A percentile compares a stretch with the other conserved stretches of the same genome.
Evolutionary conservation across 2,888 invertebrate genomes (phyloP).

Genomic region (Spodoptera picta): DNA sequence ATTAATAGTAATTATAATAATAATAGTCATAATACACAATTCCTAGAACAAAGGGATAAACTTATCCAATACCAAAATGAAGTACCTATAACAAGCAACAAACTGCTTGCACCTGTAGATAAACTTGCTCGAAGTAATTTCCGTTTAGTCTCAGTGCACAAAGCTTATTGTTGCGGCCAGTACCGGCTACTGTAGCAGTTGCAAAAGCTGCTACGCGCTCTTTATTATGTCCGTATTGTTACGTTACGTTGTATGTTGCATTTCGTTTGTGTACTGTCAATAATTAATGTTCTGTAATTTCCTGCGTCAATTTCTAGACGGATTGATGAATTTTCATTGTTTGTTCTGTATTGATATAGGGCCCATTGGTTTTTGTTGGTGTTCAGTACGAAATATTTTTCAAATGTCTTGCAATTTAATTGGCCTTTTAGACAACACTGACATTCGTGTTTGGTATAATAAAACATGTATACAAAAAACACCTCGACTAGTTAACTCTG

Average conservation of each 20-base stretch:
- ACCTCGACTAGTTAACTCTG: no score
- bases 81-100: constrained; percentile 1
- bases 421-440: no score
- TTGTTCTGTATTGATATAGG: constrained; percentile 4
- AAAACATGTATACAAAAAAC: no score
- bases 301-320: constrained; percentile 19
- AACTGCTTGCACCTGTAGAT: constrained; percentile 53
- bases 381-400: no score
- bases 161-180: constrained; percentile 59
- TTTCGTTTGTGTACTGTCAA: constrained; percentile 42
- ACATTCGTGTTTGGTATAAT: no score
- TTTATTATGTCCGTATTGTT: constrained; percentile 28
- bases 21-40: no score
- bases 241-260: constrained; percentile 29
- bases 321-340: constrained; percentile 15
- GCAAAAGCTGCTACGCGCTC: constrained; percentile 5
- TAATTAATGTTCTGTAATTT: constrained; percentile 41
- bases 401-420: no score
- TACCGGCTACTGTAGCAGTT: constrained; percentile 13
- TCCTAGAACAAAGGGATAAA: neutral
- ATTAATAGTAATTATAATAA: no score
- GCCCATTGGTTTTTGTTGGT: neutral
- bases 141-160: constrained; percentile 68
- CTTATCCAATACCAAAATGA: constrained; percentile 10
- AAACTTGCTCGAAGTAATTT: constrained; percentile 72